phyloP scores from a whole-genome alignment of 2,113 vertebrate genomes.

The Tragelaphus scriptus region DNA sequence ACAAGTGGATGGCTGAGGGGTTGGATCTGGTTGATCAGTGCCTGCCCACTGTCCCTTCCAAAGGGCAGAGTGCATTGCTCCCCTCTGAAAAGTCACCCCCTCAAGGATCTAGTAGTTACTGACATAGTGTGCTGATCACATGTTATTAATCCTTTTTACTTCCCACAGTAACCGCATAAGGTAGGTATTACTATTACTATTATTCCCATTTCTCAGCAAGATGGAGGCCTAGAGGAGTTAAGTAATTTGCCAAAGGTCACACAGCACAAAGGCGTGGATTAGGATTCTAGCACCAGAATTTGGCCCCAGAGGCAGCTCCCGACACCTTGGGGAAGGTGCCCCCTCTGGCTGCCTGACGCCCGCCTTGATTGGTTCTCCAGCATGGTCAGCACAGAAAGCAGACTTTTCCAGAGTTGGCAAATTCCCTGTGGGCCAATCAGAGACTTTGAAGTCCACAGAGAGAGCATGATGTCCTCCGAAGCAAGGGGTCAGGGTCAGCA shows the following conservation, averaged over 20 bases:
- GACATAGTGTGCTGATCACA: fast-evolving
- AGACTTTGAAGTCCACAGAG: background rate
- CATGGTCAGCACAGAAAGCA: background rate
- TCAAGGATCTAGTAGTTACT: background rate
- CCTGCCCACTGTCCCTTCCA: background rate
- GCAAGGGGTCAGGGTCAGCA: background rate
- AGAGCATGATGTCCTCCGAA: background rate
- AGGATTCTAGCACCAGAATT: background rate
- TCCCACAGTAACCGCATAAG: background rate
- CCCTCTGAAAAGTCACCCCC: fast-evolving
- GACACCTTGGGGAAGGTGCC: too few species aligned
- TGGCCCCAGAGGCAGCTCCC: background rate
- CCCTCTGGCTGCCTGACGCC: too few species aligned
- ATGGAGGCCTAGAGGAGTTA: background rate
- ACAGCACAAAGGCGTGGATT: background rate
- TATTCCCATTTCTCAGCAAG: background rate
- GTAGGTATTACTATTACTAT: background rate
- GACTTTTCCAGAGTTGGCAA: background rate
- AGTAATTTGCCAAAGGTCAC: background rate
- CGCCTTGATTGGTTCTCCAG: fast-evolving
- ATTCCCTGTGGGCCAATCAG: background rate
- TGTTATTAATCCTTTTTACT: too few species aligned
- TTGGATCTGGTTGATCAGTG: background rate
- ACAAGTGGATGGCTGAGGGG: background rate
- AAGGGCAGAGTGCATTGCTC: too few species aligned